Base-by-base conservation (phyloP, 2,797 vertebrate species). In the Sciurus vulgaris region DNA sequence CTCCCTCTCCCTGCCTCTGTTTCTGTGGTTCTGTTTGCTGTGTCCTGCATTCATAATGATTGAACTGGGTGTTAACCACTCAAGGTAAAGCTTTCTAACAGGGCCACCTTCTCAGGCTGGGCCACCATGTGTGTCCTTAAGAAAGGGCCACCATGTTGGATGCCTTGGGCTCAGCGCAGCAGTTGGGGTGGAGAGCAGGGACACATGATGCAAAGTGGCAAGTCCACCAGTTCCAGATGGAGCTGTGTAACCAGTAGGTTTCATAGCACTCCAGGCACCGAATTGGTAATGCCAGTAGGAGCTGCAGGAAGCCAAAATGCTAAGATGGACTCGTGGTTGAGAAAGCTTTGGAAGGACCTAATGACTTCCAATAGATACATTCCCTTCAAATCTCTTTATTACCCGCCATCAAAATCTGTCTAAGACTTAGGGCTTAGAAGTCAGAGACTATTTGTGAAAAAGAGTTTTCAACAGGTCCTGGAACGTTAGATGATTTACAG, bases 371-470 rank as follows among this genome's bases (percentile, higher is more conserved):
- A 59, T 82, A 22, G 79, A 63, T n/a, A 26, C 5, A 30, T 61
- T 81, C 83, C 33, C 13, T 69, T 22, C 24, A 67, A 84, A 90
- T 93, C 51, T 69, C 12, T 79, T 95, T 54, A 63, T 93, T 54
- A 74, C 59, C 47, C 5, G 76, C 35, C 41, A 85, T 65, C 56
- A 89, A 56, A 95, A 93, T 95, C 47, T 81, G 11, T 69, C 72
- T 20, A 92, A 84, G 47, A 4, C 20, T 78, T 88, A 79, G 28
- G 35, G 22, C 61, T 89, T 86, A 86, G 22, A 95, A 59, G 7
- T 51, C 49, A 91, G 86, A 96, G 91, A 76, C 93, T 89, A 74
- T 28, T 95, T 88, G 90, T 77, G 51, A 65, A 35, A 73, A 79
- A 28, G 47, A 22, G 24, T 78, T 47, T 82, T 74, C 30, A 79